Base-by-base conservation (phyloP, 1,140 invertebrate species). In the Plutomurus gul region DNA sequence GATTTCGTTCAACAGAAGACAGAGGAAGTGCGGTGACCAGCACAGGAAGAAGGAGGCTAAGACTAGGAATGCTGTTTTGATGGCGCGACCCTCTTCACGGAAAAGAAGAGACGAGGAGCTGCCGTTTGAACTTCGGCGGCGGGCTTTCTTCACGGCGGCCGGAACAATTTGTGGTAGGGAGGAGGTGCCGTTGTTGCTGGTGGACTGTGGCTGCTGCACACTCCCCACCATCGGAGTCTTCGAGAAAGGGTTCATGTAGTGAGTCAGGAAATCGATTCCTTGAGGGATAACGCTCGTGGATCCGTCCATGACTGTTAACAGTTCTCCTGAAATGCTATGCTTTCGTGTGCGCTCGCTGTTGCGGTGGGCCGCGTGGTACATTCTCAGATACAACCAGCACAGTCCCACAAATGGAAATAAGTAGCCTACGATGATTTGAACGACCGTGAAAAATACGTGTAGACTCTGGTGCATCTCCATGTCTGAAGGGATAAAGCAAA, bases 61-160 rank as follows among this genome's bases (percentile, higher is more conserved):
- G 39, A 90, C 88, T 71, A 90, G 86, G 39, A 88, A 86, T 36
- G 88, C 88, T 2, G 89, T 90, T 78, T 89, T 87, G 22, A 90
- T 89, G 0, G 89, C 88, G 71, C 88, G 87, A 81, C 89, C 88
- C 81, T 90, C 89, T 81, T 90, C 89, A 0, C 87, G 85, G 81
- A 88, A 87, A 39, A 88, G 84, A 3, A 88, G 81, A 4, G 86
- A 86, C 0, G 86, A 87, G 40, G 86, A 85, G 72, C 86, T 87
- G 72, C 86, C 87, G 72, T 86, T 87, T 27, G 86, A 87, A 39
- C 84, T 84, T 20, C 86, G 82, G 25, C 85, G 76, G 6, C 85
- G 80, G 3, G 81, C 60, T 37, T 77, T 75, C 36, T 77, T 85
- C 82, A 76, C 13, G 80, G 78, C 70, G 79, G 83, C 16, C 83